A percentile compares a stretch with the other conserved stretches of the same genome.
Evolutionary conservation across 2,797 vertebrate genomes (phyloP).

Genomic region (Gephyroberyx darwinii): DNA sequence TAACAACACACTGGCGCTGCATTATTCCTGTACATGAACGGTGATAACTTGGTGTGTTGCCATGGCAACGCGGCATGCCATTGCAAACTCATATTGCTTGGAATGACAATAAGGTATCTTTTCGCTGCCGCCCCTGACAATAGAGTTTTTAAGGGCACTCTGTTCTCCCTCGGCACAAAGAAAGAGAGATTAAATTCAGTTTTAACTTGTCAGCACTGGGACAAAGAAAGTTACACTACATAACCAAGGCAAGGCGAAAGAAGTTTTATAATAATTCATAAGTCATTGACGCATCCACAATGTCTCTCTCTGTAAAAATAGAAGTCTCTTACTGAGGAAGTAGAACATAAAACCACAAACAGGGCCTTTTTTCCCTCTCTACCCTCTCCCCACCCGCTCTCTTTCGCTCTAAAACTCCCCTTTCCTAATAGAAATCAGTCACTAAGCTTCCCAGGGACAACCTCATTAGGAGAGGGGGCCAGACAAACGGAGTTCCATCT

Average conservation of each 20-base stretch:
- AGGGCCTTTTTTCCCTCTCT: background rate
- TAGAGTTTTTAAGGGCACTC: conserved; percentile 50
- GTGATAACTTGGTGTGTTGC: conserved; percentile 66
- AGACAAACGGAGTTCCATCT: conserved; percentile 67
- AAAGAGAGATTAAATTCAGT: conserved; percentile 51
- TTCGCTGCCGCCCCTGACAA: conserved; percentile 44
- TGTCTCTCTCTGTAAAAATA: conserved; percentile 29
- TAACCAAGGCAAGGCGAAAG: conserved; percentile 18
- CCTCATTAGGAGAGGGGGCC: conserved; percentile 59
- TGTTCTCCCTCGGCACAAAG: conserved; percentile 45
- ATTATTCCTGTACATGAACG: conserved; percentile 55
- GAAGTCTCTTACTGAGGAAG: conserved; percentile 21
- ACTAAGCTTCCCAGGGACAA: conserved; percentile 57
- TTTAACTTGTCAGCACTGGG: conserved; percentile 35
- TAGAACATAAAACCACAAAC: conserved; percentile 36
- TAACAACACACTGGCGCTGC: conserved; percentile 35
- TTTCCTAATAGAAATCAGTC: conserved; percentile 60
- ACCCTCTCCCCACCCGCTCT: conserved; percentile 1
- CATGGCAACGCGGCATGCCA: conserved; percentile 67
- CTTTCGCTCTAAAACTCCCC: background rate
- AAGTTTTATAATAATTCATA: conserved; percentile 28
- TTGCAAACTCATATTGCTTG: conserved; percentile 43
- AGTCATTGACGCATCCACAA: conserved; percentile 23
- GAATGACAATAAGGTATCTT: conserved; percentile 55
- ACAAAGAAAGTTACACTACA: conserved; percentile 33